A percentile compares a stretch with the other conserved stretches of the same genome.
Evolutionary conservation across 2,888 invertebrate species (phyloP).

Genomic region (Athrips mouffetella): DNA sequence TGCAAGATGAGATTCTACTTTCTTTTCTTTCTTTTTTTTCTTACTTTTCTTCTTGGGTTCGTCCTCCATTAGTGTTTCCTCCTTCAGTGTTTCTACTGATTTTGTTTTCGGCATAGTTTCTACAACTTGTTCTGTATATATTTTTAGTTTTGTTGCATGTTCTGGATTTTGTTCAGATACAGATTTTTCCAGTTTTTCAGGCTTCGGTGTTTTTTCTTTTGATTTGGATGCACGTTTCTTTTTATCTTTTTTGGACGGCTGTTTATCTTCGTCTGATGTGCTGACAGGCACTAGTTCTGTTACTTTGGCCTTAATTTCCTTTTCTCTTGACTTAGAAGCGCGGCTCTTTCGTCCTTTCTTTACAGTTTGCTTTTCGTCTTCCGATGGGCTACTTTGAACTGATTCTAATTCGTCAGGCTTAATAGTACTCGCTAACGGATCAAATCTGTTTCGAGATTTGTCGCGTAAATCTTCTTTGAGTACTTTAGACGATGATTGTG

Average conservation of each 20-base stretch:
- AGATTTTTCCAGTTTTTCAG: constrained; percentile 23
- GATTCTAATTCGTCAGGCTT: constrained; percentile 41
- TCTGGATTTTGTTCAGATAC: constrained; percentile 19
- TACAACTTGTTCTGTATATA: constrained; percentile 18
- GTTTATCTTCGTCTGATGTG: constrained; percentile 49
- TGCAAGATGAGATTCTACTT: constrained; percentile 24
- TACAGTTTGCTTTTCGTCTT: constrained; percentile 36
- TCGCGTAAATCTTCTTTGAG: constrained; percentile 42
- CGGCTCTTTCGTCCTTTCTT: constrained; percentile 49
- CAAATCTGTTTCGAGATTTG: constrained; percentile 57
- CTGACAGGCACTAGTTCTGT: constrained; percentile 28
- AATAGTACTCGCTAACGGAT: constrained; percentile 46
- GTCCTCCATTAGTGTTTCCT: constrained; percentile 10
- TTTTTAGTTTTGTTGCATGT: too few species aligned
- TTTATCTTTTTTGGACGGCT: constrained; percentile 52
- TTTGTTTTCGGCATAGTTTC: not conserved
- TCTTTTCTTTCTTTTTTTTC: constrained; percentile 58
- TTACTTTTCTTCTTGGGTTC: constrained; percentile 53
- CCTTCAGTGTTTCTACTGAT: not conserved
- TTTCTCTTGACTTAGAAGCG: constrained; percentile 62
- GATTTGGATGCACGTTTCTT: constrained; percentile 52
- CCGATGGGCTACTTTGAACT: constrained; percentile 30
- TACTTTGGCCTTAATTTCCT: constrained; percentile 46
- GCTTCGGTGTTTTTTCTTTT: constrained; percentile 38
- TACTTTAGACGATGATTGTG: constrained; percentile 41